Evolutionary conservation across 2,888 invertebrate genomes (phyloP), one percentile per base, ranked within the genome.

Genomic region (Drosophila mimica): DNA sequence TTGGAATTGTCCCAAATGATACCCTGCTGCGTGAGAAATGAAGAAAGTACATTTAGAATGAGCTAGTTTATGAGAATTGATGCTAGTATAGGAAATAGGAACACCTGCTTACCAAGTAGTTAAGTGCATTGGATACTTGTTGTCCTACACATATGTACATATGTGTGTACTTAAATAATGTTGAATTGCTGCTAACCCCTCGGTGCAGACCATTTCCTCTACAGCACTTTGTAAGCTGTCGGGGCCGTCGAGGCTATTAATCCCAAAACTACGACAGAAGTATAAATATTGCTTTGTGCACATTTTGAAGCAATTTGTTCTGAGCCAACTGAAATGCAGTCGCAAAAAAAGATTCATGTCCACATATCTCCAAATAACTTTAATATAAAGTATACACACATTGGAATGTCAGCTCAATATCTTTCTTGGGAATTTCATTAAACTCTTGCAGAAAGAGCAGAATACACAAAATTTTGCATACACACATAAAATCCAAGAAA

Each of bases 291-390:
- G 74, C 74, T 81, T 86, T 86, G 83, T 79, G 82, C 70, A 64
- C 82, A 86, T 81, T 88, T 88, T 74, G 83, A 85, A 86, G 88
- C 75, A 86, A 86, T 85, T 85, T 85, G 68, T 68, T 70, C 62
- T 61, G 46, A 65, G 58, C 36, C 61, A 68, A 53, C 30, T 56
- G 30, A 34, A 30, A 60, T 59, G 53, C 59, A 64, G 17, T 56
- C 57, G 38, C 51, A n/a, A 65, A 54, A 40, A 34, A 36, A 34
- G 7, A 61, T 6, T 51, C 4, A 36, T 53, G 20, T 34, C 15
- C 11, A 53, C 25, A 25, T 13, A n/a, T n/a, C n/a, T 56, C 2
- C 13, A 30, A 9, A 57, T 40, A 58, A 25, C 31, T 49, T 56
- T 25, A 30, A 74, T 33, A 49, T 33, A 40, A 36, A 58, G 51